Evolutionary conservation across 2,113 vertebrate species (phyloP), one percentile per base, ranked within the genome.

Genomic region (Tychaedon coryphoeus): DNA sequence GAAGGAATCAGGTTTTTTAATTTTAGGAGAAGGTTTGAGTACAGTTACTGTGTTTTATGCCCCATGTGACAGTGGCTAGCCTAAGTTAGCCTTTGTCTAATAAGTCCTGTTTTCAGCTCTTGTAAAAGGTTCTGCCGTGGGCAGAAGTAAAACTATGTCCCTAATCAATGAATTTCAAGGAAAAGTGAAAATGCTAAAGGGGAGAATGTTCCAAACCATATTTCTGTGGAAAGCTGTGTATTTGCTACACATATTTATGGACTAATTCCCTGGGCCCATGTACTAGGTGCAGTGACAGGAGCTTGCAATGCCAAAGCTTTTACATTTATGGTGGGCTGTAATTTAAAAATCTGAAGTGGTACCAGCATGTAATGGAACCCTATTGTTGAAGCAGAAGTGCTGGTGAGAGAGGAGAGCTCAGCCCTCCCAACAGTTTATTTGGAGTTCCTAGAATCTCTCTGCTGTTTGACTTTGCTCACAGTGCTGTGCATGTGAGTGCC

Each of bases 61-160:
- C 26, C 4, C 0, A 0, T 14, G 17, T 86, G 43, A 28, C 50
- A 50, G 2, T 50, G 72, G 29, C 34, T 65, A 15, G 25, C 42
- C 26, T 14, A 26, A 8, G 13, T 42, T 29, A 5, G 70, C 4
- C 19, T 74, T 62, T 72, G 29, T 40, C 10, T 54, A 36, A 2
- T 43, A 28, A 29, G 22, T 53, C 28, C 8, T 60, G 43, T 56
- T 67, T 58, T 38, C 40, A 81, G 19, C 10, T 83, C 34, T 77
- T 62, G 10, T 67, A 5, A 51, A 62, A 64, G 14, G 6, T 42
- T 61, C 38, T 87, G 11, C 51, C 56, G 2, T 58, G 54, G 36
- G 8, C 12, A 61, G 61, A 82, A 74, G 8, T 36, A 84, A 62
- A 86, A 31, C 9, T 34, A 17, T 77, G 47, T 33, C 29, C 26